Percentiles rank a stretch among this genome's conserved stretches.
Evolutionary conservation across 2,113 vertebrate species (phyloP).

Genomic region (Atractosteus spatula): DNA sequence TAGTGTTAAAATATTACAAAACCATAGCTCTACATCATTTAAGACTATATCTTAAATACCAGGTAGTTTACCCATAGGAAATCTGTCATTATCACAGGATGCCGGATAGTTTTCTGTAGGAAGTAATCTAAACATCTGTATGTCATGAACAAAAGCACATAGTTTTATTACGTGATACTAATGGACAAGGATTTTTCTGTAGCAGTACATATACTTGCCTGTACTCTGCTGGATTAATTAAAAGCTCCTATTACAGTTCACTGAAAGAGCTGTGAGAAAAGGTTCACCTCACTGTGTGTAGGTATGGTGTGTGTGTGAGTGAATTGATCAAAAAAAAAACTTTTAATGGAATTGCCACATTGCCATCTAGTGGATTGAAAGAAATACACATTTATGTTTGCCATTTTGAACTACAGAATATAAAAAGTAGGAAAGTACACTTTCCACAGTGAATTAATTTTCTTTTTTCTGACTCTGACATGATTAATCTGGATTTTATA

Average conservation of each 20-base stretch:
- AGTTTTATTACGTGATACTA: too few species aligned
- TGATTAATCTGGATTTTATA: not conserved
- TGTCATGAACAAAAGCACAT: too few species aligned
- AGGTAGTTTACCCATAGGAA: too few species aligned
- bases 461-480: not conserved
- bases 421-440: too few species aligned
- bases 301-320: not conserved
- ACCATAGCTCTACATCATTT: too few species aligned
- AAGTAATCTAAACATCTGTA: too few species aligned
- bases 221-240: not conserved
- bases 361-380: slow-evolving; percentile 16
- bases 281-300: not conserved
- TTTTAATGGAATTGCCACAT: slow-evolving; percentile 7
- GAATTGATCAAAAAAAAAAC: not conserved
- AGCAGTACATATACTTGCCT: not conserved
- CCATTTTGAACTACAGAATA: too few species aligned
- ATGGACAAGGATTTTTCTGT: not conserved
- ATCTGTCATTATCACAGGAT: too few species aligned
- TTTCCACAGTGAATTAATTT: too few species aligned
- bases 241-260: not conserved
- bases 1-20: too few species aligned
- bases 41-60: too few species aligned
- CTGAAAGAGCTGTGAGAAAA: not conserved
- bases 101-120: too few species aligned
- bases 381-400: not conserved